Evolutionary conservation across 1,140 invertebrate genomes (phyloP).

Genomic region (Coboldia fuscipes): DNA sequence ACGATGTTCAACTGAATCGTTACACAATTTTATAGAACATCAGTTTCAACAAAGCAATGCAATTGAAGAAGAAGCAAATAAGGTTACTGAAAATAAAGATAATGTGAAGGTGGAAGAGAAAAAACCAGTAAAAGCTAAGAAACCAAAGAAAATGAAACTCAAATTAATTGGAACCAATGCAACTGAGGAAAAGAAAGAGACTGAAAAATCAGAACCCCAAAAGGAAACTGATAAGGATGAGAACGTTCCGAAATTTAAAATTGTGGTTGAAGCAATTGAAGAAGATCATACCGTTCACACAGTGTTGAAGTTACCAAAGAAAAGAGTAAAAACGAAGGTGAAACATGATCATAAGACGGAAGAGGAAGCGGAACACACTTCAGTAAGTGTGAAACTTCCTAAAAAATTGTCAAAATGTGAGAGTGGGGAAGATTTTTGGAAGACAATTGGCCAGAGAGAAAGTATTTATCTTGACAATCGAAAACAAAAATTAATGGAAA

Average conservation of each 20-base stretch:
- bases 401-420: constrained; percentile 14
- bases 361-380: constrained; percentile 1
- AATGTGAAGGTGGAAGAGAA: neutral
- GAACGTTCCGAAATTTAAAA: constrained; percentile 10
- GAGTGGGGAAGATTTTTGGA: constrained; percentile 20
- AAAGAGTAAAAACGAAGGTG: constrained; percentile 9
- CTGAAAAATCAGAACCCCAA: constrained; percentile 15
- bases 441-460: constrained; percentile 15
- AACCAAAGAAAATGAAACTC: constrained; percentile 5
- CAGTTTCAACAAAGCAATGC: constrained; percentile 14
- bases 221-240: constrained; percentile 6
- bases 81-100: neutral
- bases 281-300: constrained; percentile 16
- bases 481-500: constrained; percentile 11
- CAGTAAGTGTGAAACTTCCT: constrained; percentile 4
- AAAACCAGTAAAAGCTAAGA: constrained; percentile 8
- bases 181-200: constrained; percentile 13
- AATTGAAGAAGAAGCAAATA: constrained; percentile 13
- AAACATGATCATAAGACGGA: neutral
- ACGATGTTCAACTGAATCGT: neutral
- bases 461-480: constrained; percentile 19
- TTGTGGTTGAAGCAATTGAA: constrained; percentile 15
- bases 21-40: constrained; percentile 8
- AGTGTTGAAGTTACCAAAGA: constrained; percentile 18
- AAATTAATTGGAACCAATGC: constrained; percentile 6